These are phyloP conservation scores for Siniperca undulata DNA, from an alignment of 2,797 vertebrate genomes.

Conservation along the genomic window DNA sequence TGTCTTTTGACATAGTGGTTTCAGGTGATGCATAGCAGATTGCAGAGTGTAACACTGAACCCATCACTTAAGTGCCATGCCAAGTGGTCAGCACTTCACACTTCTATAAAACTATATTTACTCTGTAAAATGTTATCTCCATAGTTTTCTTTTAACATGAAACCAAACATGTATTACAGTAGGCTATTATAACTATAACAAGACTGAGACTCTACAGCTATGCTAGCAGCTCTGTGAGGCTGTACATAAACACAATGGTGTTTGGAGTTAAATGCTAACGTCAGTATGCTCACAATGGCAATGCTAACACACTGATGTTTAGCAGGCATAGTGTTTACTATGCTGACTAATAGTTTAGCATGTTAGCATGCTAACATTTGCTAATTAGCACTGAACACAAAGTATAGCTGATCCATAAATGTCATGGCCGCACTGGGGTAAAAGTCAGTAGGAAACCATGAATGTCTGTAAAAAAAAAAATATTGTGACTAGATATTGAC, in stretches of 20 bases:
- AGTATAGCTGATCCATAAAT: not conserved
- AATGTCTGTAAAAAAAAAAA: not conserved
- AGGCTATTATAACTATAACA: not conserved
- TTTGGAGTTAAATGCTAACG: not conserved
- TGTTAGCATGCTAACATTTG: not conserved
- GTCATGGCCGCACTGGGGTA: not conserved
- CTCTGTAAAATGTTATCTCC: slow-evolving; percentile 16
- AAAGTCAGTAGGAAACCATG: not conserved
- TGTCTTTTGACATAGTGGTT: slow-evolving; percentile 34
- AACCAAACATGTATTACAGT: slow-evolving; percentile 22
- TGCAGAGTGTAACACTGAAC: slow-evolving; percentile 32
- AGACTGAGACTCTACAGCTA: not conserved
- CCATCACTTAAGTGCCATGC: slow-evolving; percentile 9
- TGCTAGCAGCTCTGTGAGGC: not conserved
- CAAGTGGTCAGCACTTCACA: slow-evolving; percentile 33
- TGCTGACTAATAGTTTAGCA: not conserved
- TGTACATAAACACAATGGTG: not conserved
- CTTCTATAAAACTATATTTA: slow-evolving; percentile 34
- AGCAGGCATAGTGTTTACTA: not conserved
- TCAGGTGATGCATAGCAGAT: slow-evolving; percentile 28
- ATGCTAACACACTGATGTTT: not conserved
- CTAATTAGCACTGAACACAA: slow-evolving; percentile 6
- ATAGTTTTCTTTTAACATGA: not conserved
- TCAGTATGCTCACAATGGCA: slow-evolving; percentile 16
- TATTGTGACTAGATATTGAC: not conserved